Evolutionary conservation across 2,888 invertebrate genomes (phyloP).

Genomic region (Crocallis elinguaria): DNA sequence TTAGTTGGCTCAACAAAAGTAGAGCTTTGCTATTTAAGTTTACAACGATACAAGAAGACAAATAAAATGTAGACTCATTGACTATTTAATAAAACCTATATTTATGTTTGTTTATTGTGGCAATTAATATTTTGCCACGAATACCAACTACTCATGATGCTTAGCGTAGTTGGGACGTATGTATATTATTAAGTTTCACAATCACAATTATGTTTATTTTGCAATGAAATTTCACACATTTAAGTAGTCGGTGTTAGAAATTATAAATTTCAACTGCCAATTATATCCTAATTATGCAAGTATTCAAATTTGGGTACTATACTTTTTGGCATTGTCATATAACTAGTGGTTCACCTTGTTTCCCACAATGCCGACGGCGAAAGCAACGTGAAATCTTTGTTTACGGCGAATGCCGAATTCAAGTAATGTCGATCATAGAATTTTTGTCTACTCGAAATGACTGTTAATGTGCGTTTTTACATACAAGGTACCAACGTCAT

Average conservation of each 20-base stretch:
- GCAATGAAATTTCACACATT: constrained; percentile 11
- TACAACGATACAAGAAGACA: too few relatives aligned
- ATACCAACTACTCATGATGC: not conserved
- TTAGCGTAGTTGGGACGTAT: not conserved
- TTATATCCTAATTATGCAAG: constrained; percentile 1
- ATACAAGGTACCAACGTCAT: too few relatives aligned
- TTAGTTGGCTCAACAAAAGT: too few relatives aligned
- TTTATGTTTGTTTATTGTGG: not conserved
- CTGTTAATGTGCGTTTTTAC: too few relatives aligned
- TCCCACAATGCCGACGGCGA: not conserved
- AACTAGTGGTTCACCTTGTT: not conserved
- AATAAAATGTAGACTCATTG: too few relatives aligned
- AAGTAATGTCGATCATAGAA: too few relatives aligned
- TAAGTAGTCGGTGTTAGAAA: constrained; percentile 10
- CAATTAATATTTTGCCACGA: not conserved
- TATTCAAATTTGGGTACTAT: not conserved
- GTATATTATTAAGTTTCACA: not conserved
- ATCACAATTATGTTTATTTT: not conserved
- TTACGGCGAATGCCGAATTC: too few relatives aligned
- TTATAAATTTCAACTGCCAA: not conserved
- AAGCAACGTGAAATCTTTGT: not conserved
- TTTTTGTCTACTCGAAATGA: too few relatives aligned
- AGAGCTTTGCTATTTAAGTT: too few relatives aligned
- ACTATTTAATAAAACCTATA: too few relatives aligned
- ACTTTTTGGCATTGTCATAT: not conserved